These are phyloP conservation scores for Copidosoma floridanum DNA, from an alignment of 1,140 invertebrate genomes.

Conservation along the genomic window DNA sequence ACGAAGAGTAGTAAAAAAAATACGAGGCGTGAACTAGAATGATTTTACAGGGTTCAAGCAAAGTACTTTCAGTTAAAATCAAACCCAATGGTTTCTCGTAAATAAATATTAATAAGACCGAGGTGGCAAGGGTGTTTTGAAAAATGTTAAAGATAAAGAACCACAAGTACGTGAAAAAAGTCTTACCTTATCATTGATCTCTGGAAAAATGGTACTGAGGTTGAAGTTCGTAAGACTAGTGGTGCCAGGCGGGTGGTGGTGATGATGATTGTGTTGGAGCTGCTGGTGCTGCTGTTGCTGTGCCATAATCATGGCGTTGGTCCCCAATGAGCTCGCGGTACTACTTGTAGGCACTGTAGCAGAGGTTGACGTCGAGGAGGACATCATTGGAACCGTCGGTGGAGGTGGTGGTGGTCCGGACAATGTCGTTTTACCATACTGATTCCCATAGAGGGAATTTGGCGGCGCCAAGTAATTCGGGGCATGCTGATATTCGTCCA, in stretches of 20 bases:
- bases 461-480: slow-evolving; percentile 41
- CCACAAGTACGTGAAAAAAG: background rate
- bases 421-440: slow-evolving; percentile 43
- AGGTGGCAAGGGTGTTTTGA: too few relatives aligned
- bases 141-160: background rate
- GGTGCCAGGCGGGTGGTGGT: slow-evolving; percentile 54
- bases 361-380: background rate
- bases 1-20: too few relatives aligned
- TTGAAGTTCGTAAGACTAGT: slow-evolving; percentile 68
- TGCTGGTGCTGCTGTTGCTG: slow-evolving; percentile 49
- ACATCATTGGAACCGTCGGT: slow-evolving; percentile 12
- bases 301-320: slow-evolving; percentile 29
- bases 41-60: too few relatives aligned
- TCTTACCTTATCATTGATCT: slow-evolving; percentile 68
- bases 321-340: background rate
- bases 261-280: background rate
- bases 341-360: background rate
- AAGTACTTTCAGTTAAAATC: too few relatives aligned
- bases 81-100: too few relatives aligned
- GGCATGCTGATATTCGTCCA: slow-evolving; percentile 53
- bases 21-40: too few relatives aligned
- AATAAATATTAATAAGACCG: background rate
- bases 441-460: slow-evolving; percentile 51
- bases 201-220: slow-evolving; percentile 68
- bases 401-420: slow-evolving; percentile 40